phyloP scores from a whole-genome alignment of 1,140 invertebrate species.

The Catajapyx aquilonaris region DNA sequence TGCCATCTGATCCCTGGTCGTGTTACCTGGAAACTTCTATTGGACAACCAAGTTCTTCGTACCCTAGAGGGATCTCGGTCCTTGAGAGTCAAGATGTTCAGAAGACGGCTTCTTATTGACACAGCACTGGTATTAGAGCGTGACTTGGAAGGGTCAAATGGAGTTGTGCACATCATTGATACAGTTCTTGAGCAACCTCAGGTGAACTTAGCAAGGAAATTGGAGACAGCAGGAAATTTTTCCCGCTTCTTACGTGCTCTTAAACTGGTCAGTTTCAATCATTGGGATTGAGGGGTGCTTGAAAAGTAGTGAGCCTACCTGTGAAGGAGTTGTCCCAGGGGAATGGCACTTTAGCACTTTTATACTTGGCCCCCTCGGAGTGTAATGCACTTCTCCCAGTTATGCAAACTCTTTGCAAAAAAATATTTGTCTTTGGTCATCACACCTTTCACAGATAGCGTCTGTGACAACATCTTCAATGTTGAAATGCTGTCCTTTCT shows the following conservation, averaged over 20 bases:
- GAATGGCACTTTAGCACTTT: background rate
- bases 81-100: conserved; percentile 3
- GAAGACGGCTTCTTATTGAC: conserved; percentile 2
- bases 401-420: background rate
- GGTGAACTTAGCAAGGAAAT: background rate
- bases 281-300: too few relatives aligned
- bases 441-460: too few relatives aligned
- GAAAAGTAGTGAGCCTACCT: too few relatives aligned
- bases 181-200: conserved; percentile 1
- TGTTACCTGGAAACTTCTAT: background rate
- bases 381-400: background rate
- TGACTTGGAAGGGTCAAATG: conserved; percentile 4
- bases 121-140: background rate
- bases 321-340: too few relatives aligned
- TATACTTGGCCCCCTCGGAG: background rate
- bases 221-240: conserved; percentile 1
- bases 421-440: background rate
- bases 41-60: conserved; percentile 1
- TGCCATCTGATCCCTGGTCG: conserved; percentile 4
- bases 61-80: background rate
- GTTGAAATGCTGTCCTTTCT: too few relatives aligned
- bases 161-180: conserved; percentile 3
- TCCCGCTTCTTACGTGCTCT: conserved; percentile 2
- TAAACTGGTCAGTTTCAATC: background rate
- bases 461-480: too few relatives aligned